Percentiles rank a stretch among this genome's conserved stretches.
Conservation (phyloP, 2,113 vertebrate species). For the Sakesphorus luctuosus region DNA sequence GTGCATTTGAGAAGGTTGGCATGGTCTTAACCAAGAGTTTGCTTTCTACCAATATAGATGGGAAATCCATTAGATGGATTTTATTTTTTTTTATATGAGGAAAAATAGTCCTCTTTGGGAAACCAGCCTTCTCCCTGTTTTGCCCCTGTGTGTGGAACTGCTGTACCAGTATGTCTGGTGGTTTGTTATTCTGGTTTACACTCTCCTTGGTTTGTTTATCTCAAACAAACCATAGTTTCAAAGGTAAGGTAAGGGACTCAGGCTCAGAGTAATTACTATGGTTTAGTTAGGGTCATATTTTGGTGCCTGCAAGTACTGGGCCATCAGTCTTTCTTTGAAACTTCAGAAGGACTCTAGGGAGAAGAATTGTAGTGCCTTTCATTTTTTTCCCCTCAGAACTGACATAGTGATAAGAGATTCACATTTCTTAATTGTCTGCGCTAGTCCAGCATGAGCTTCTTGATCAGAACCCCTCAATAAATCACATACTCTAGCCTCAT, state of each 20-base stretch:
- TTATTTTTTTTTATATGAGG: background rate
- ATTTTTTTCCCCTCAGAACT: background rate
- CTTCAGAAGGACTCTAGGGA: background rate
- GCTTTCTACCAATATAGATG: background rate
- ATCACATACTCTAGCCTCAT: background rate
- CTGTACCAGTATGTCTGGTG: background rate
- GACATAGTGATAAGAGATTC: background rate
- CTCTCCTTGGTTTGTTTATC: background rate
- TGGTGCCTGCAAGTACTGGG: background rate
- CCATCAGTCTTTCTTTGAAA: background rate
- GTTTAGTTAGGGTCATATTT: background rate
- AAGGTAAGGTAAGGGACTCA: background rate
- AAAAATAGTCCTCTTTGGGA: background rate
- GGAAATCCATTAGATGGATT: background rate
- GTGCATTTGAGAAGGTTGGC: background rate
- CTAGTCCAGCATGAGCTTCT: background rate
- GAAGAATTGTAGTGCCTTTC: background rate
- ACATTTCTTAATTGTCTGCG: background rate
- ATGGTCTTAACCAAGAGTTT: background rate
- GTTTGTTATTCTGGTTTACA: background rate
- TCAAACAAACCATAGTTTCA: background rate
- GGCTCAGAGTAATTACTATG: background rate
- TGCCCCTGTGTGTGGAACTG: fast-evolving
- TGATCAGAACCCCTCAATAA: background rate
- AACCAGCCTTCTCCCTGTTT: background rate